These are phyloP conservation scores for Ranitomeya imitator DNA, from an alignment of 2,113 vertebrate species.

Conservation along the genomic window DNA sequence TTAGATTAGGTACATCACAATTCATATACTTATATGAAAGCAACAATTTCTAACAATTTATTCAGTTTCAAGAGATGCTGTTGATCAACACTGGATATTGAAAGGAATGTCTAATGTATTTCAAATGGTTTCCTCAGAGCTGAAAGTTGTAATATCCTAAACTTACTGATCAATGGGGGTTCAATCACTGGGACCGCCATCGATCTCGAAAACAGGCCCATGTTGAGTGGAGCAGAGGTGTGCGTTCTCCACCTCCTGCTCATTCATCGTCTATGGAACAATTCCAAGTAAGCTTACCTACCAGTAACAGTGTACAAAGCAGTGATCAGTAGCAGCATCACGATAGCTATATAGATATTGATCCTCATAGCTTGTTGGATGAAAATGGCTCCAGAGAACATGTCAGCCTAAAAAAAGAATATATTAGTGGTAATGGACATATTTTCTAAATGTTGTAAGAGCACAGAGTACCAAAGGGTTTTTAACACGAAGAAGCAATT, in stretches of 20 bases:
- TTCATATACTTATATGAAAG: too few relatives aligned
- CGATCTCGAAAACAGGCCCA: too few relatives aligned
- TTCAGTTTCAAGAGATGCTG: background rate
- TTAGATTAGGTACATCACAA: too few relatives aligned
- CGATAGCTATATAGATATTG: slow-evolving; percentile 89
- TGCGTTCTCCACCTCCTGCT: too few relatives aligned
- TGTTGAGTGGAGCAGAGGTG: too few relatives aligned
- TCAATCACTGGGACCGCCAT: too few relatives aligned
- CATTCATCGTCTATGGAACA: background rate
- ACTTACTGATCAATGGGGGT: too few relatives aligned
- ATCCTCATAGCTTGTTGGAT: slow-evolving; percentile 87
- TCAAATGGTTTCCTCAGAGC: background rate
- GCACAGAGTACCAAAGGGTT: background rate
- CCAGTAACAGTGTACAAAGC: slow-evolving; percentile 94
- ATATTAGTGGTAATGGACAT: background rate
- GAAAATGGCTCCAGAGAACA: slow-evolving; percentile 93
- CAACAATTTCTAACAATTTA: too few relatives aligned
- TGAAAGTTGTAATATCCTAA: too few relatives aligned
- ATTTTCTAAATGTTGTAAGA: background rate
- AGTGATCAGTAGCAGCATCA: slow-evolving; percentile 82
- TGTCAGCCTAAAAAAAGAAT: slow-evolving; percentile 80
- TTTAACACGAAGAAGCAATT: too few relatives aligned
- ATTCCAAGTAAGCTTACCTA: slow-evolving; percentile 61
- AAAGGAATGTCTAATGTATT: background rate
- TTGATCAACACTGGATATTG: background rate